Base-by-base conservation (phyloP, 2,888 invertebrate genomes). In the Balanococcus diminutus region DNA sequence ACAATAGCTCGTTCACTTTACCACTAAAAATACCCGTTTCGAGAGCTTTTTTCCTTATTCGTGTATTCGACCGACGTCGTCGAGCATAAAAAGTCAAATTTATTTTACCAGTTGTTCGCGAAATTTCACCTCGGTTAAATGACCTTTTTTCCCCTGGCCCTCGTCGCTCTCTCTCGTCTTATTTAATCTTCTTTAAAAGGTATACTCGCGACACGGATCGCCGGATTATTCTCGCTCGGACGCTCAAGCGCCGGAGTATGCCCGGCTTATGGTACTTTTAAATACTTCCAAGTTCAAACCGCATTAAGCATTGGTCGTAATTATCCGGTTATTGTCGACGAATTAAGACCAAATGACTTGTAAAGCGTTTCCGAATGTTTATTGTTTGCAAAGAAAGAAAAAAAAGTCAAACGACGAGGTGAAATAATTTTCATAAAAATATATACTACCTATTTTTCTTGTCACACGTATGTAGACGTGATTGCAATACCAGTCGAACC, bases 31-130 rank as follows among this genome's bases (percentile, higher is more conserved):
- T 56, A 56, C 56, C 56, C 56, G 56, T 19, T 67, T 67, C 67
- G 67, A 67, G 67, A 67, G 67, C 16, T 31, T 67, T 67, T 67
- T 67, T 67, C 67, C 67, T 67, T 67, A 67, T 67, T 28, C 16
- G 67, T 31, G 67, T 67, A 67, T 67, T 67, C 67, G 19, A 67
- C 67, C 67, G 11, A 28, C 67, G 67, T 67, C 67, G 25, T 11
- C 67, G 67, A 31, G 67, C 31, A 28, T 67, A 67, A 67, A 67
- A 67, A 67, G 67, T 67, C 67, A 67, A 67, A 67, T 67, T 67
- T 67, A 67, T 67, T 28, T 28, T 31, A 16, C 28, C 67, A 56
- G 67, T 67, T 67, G 28, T 67, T 28, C 67, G 14, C 28, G 28
- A 28, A 67, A 67, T 67, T 67, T 31, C 25, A 16, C 16, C 16